A percentile compares a stretch with the other conserved stretches of the same genome.
Evolutionary conservation across 1,140 invertebrate genomes (phyloP).

Genomic region (Drosophila ambigua): DNA sequence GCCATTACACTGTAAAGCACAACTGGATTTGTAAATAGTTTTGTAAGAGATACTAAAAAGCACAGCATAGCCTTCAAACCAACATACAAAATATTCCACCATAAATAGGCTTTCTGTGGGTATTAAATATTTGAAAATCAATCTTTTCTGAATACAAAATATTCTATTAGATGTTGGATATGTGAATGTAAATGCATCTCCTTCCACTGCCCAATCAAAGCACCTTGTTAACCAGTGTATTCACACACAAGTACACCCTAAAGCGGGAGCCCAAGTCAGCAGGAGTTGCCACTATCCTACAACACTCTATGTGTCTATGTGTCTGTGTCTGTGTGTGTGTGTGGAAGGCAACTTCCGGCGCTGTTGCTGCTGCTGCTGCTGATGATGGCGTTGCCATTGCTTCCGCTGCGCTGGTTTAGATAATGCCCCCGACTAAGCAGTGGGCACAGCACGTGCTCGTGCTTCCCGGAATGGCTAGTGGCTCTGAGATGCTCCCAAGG

Average conservation of each 20-base stretch:
- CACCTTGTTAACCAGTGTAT: conserved; percentile 37
- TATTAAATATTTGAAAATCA: no score
- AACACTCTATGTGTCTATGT: not conserved
- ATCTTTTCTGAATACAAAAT: no score
- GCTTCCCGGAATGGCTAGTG: conserved; percentile 4
- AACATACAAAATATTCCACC: no score
- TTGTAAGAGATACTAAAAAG: no score
- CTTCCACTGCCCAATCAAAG: not conserved
- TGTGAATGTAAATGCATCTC: not conserved
- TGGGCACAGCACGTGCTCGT: conserved; percentile 53
- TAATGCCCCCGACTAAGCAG: conserved; percentile 47
- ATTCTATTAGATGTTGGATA: not conserved
- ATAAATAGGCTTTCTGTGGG: no score
- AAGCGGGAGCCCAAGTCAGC: conserved; percentile 34
- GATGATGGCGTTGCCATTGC: conserved; percentile 43
- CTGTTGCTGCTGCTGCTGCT: conserved; percentile 14
- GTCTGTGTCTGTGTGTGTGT: conserved; percentile 11
- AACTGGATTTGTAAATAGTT: not conserved
- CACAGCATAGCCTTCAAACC: no score
- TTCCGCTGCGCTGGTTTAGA: conserved; percentile 47
- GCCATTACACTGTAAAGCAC: not conserved
- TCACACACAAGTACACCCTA: conserved; percentile 12
- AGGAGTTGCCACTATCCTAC: conserved; percentile 26
- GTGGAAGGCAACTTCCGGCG: conserved; percentile 36
- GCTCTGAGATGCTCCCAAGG: conserved; percentile 5